Percentiles rank a stretch among this genome's conserved stretches.
These are phyloP conservation scores for Notoglanidium macrostoma DNA, from an alignment of 2,797 vertebrate species.

Conservation along the genomic window DNA sequence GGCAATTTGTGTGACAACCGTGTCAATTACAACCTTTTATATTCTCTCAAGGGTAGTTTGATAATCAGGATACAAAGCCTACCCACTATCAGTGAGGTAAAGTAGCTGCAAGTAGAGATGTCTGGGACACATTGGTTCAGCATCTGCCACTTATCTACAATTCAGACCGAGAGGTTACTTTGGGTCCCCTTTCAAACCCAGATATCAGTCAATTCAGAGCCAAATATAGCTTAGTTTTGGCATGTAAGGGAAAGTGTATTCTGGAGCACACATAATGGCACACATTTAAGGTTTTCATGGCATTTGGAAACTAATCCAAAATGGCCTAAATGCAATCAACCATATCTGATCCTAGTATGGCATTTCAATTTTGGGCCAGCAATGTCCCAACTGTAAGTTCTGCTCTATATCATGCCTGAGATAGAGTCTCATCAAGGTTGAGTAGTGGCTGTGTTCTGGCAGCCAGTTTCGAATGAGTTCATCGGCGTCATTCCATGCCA, in stretches of 20 bases:
- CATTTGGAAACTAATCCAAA: slow-evolving; percentile 4
- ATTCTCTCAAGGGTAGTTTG: slow-evolving; percentile 18
- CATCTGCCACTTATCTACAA: slow-evolving; percentile 15
- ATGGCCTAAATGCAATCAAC: slow-evolving; percentile 5
- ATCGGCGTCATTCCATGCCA: not conserved
- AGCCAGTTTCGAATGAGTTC: slow-evolving; percentile 13
- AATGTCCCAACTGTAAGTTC: slow-evolving; percentile 9
- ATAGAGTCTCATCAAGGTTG: slow-evolving; percentile 15
- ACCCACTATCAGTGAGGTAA: not conserved
- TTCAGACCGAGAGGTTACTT: slow-evolving; percentile 1
- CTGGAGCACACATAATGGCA: not conserved
- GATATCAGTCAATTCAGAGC: not conserved
- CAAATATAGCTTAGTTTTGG: slow-evolving; percentile 2
- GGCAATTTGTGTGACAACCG: slow-evolving; percentile 22
- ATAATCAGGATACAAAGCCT: slow-evolving; percentile 8
- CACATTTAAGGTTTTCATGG: slow-evolving; percentile 18
- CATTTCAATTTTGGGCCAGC: slow-evolving; percentile 6
- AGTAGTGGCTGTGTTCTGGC: slow-evolving; percentile 16
- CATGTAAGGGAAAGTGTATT: not conserved
- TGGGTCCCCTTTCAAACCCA: slow-evolving; percentile 2
- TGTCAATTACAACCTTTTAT: slow-evolving; percentile 12
- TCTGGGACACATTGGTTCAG: slow-evolving; percentile 12
- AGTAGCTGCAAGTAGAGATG: not conserved
- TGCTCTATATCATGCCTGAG: slow-evolving; percentile 13
- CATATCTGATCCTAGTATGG: not conserved